Base-by-base conservation (phyloP, 2,113 vertebrate species). In the Alces alces region DNA sequence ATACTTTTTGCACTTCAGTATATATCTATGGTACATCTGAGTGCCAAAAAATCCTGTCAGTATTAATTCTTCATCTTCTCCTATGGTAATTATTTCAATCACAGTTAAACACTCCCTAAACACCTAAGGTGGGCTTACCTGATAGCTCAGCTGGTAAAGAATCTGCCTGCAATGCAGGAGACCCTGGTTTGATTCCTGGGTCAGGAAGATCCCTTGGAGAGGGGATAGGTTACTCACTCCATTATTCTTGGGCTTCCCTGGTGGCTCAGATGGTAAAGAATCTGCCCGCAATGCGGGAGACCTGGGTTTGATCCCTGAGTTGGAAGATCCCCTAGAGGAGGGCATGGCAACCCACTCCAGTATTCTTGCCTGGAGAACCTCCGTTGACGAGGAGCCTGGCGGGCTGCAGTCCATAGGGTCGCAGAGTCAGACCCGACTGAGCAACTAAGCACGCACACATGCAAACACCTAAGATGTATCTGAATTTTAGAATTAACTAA, bases 381-480 rank as follows among this genome's bases (percentile, higher is more conserved):
- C 66, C 2, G 4, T 3, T 70, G 10, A 70, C 19, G 36, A 70
- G n/a, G 66, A 5, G n/a, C n/a, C 5, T 39, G 19, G n/a, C 0
- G 5, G n/a, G 66, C 19, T 70, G 66, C n/a, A 70, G 19, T 70
- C 66, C n/a, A 2, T 6, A 70, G n/a, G 2, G n/a, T 12, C 5
- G 0, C 19, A 12, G 19, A 39, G n/a, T 70, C 10, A 0, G 66
- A 70, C 66, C 23, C n/a, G 1, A 70, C 66, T 39, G 66, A 39
- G 19, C 19, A 70, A 12, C 66, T 23, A 39, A 21, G 66, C n/a
- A 70, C 0, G n/a, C n/a, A 12, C 66, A 39, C 66, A 3, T 70
- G n/a, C 66, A 52, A 73, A 15, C 47, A 52, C 0, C 1, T 30
- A 50, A 43, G 14, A 6, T 27, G 1, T 0, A 14, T 9, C 14